A percentile compares a stretch with the other conserved stretches of the same genome.
phyloP scores from a whole-genome alignment of 2,113 vertebrate species.

The Falcunculus frontatus region DNA sequence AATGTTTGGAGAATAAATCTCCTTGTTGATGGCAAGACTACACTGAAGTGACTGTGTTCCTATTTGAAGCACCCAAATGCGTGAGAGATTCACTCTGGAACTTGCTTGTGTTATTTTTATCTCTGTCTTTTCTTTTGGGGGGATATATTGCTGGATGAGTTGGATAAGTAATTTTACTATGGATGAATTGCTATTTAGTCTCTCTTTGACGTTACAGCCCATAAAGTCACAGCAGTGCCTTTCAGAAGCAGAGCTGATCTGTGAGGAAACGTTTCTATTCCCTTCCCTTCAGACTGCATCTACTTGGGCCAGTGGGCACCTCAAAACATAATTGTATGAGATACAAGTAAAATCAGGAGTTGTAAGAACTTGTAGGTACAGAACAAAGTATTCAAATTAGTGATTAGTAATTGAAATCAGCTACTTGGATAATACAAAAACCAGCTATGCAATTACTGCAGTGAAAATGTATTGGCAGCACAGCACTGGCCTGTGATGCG shows the following conservation, averaged over 20 bases:
- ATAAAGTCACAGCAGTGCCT: background rate
- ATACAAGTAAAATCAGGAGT: background rate
- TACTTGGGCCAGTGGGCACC: background rate
- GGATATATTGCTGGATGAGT: background rate
- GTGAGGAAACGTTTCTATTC: background rate
- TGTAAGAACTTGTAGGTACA: background rate
- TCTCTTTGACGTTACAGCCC: background rate
- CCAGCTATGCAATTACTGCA: background rate
- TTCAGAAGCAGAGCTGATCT: conserved; percentile 38
- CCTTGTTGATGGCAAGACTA: background rate
- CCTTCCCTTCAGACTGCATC: conserved; percentile 19
- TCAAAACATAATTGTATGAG: background rate
- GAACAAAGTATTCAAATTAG: background rate
- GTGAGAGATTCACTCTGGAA: background rate
- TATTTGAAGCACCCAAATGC: background rate
- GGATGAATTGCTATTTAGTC: background rate
- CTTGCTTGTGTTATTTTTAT: background rate
- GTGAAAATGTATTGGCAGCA: background rate
- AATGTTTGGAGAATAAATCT: background rate
- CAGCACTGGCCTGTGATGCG: background rate
- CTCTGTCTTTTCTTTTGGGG: background rate
- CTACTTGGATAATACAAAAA: background rate
- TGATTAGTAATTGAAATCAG: background rate
- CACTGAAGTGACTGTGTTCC: background rate
- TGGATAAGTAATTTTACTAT: background rate